Evolutionary conservation across 2,888 invertebrate genomes (phyloP).

Genomic region (Lamproptera curius): DNA sequence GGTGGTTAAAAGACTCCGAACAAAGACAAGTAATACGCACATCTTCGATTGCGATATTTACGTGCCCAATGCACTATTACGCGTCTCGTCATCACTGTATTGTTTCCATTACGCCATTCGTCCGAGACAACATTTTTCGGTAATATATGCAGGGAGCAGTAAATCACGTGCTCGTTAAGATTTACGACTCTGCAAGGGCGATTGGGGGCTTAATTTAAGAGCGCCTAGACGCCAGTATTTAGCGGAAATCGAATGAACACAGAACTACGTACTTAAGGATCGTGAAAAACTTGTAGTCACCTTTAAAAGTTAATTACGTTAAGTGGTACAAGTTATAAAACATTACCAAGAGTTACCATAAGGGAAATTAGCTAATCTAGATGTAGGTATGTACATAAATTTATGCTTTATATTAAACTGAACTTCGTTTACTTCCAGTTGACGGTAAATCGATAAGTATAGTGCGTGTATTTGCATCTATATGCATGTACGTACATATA

Average conservation of each 20-base stretch:
- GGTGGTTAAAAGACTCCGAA: slow-evolving; percentile 51
- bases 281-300: too few relatives aligned
- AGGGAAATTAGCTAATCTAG: too few relatives aligned
- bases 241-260: slow-evolving; percentile 29
- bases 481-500: too few relatives aligned
- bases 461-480: too few relatives aligned
- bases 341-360: too few relatives aligned
- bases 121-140: slow-evolving; percentile 48
- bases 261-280: too few relatives aligned
- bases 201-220: slow-evolving; percentile 66
- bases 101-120: slow-evolving; percentile 30
- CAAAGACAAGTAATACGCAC: slow-evolving; percentile 29
- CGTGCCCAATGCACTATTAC: neutral
- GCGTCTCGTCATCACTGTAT: slow-evolving; percentile 18
- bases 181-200: slow-evolving; percentile 63
- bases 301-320: too few relatives aligned
- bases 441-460: too few relatives aligned
- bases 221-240: slow-evolving; percentile 43
- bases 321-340: too few relatives aligned
- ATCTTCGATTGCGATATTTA: neutral
- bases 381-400: too few relatives aligned
- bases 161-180: slow-evolving; percentile 76
- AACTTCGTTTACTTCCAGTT: too few relatives aligned
- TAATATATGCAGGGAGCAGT: slow-evolving; percentile 41
- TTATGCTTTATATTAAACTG: too few relatives aligned